Evolutionary conservation across 2,113 vertebrate species (phyloP).

Genomic region (Oryzias javanicus): DNA sequence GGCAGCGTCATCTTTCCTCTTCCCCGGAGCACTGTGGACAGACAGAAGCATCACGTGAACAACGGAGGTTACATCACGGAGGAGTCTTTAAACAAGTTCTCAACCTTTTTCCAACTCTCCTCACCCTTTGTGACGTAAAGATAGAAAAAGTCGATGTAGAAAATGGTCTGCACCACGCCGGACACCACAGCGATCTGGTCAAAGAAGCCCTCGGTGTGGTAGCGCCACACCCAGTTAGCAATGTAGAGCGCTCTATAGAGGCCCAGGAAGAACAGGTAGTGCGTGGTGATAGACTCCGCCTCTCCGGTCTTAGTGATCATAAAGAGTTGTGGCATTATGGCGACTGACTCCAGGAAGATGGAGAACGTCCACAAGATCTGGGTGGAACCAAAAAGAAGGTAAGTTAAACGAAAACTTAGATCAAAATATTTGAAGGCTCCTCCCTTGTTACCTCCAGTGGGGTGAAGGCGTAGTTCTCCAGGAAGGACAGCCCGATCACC

Average conservation of each 20-base stretch:
- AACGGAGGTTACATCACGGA: not conserved
- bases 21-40: slow-evolving; percentile 70
- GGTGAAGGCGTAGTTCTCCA: slow-evolving; percentile 90
- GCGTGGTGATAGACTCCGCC: slow-evolving; percentile 95
- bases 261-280: slow-evolving; percentile 96
- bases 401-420: too few species aligned
- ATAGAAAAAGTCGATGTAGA: slow-evolving; percentile 99
- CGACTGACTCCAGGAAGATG: slow-evolving; percentile 95
- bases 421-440: not conserved
- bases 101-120: slow-evolving; percentile 5
- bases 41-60: not conserved
- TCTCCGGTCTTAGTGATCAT: slow-evolving; percentile 98
- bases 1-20: slow-evolving; percentile 76
- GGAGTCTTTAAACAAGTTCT: too few species aligned
- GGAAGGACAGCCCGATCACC: slow-evolving; percentile 88
- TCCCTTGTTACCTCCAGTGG: slow-evolving; percentile 82
- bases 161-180: slow-evolving; percentile 96
- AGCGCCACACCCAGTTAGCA: slow-evolving; percentile 96
- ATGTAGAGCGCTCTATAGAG: slow-evolving; percentile 93
- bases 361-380: slow-evolving; percentile 98
- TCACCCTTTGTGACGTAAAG: slow-evolving; percentile 93
- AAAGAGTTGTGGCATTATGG: slow-evolving; percentile 96
- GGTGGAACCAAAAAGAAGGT: not conserved
- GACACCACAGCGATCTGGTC: slow-evolving; percentile 96
- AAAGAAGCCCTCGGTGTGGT: slow-evolving; percentile 89